Percentiles rank a stretch among this genome's conserved stretches.
These are phyloP conservation scores for Trinectes maculatus DNA, from an alignment of 2,113 vertebrate genomes.

Conservation along the genomic window DNA sequence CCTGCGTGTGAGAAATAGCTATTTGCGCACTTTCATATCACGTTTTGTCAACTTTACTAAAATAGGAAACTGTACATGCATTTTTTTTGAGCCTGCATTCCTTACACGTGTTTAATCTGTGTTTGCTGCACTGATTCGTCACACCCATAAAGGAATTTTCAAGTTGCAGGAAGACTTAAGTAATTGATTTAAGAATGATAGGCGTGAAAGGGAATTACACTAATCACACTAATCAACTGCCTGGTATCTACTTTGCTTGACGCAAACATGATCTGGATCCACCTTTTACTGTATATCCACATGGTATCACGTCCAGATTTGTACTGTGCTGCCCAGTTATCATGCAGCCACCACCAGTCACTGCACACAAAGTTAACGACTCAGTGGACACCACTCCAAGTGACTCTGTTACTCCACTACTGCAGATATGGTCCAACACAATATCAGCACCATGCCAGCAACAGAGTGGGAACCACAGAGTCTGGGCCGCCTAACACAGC, in stretches of 20 bases:
- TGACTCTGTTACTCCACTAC: conserved; percentile 7
- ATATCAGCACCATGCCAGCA: too few relatives aligned
- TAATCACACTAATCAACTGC: not conserved
- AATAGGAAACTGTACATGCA: not conserved
- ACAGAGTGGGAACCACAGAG: not conserved
- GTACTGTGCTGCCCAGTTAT: not conserved
- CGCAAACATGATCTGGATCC: not conserved
- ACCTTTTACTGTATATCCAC: not conserved
- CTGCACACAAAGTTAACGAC: not conserved
- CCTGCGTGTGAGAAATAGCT: not conserved
- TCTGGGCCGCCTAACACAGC: conserved; percentile 25
- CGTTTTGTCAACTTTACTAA: not conserved
- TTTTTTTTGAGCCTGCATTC: not conserved
- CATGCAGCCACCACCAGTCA: not conserved
- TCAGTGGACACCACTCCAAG: not conserved
- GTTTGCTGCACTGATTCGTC: conserved; percentile 17
- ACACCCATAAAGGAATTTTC: not conserved
- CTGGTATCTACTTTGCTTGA: conserved; percentile 6
- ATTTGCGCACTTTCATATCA: too few relatives aligned
- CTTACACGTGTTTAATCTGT: not conserved
- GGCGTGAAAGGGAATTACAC: not conserved
- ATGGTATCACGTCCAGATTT: not conserved
- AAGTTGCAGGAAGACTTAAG: not conserved
- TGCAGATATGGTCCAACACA: conserved; percentile 16
- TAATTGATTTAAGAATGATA: not conserved